Evolutionary conservation across 1,140 invertebrate species (phyloP).

Genomic region (Drosophila fuyamai): DNA sequence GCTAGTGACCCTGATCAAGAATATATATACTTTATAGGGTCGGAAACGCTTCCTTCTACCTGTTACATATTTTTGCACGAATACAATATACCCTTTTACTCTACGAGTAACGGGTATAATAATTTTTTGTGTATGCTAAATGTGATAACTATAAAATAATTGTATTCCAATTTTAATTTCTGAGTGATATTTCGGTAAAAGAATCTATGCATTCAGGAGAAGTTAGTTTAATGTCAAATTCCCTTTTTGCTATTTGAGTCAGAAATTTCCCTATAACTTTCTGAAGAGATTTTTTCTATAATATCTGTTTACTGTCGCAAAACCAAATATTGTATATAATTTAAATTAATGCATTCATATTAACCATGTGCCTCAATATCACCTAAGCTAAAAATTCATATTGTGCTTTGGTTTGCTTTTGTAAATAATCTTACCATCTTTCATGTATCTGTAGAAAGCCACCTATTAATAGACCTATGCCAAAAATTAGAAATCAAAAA

Average conservation of each 20-base stretch:
- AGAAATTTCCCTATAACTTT: not conserved
- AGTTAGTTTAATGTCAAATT: constrained; percentile 1
- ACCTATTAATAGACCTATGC: constrained; percentile 1
- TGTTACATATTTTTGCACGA: no score
- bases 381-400: constrained; percentile 9
- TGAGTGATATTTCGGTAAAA: not conserved
- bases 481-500: constrained; percentile 16
- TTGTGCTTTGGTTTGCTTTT: constrained; percentile 28
- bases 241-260: not conserved
- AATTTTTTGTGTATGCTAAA: constrained; percentile 11
- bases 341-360: no score
- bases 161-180: not conserved
- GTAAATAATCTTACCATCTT: constrained; percentile 21
- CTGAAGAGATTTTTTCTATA: not conserved
- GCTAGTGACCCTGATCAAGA: no score
- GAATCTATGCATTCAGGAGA: not conserved
- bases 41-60: no score
- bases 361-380: not conserved
- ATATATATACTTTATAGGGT: no score
- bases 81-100: no score
- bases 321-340: not conserved
- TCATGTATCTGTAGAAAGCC: constrained; percentile 18
- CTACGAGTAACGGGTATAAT: no score
- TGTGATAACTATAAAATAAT: constrained; percentile 8
- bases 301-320: not conserved